phyloP scores from a whole-genome alignment of 2,888 invertebrate species.

The Nomada fabriciana region DNA sequence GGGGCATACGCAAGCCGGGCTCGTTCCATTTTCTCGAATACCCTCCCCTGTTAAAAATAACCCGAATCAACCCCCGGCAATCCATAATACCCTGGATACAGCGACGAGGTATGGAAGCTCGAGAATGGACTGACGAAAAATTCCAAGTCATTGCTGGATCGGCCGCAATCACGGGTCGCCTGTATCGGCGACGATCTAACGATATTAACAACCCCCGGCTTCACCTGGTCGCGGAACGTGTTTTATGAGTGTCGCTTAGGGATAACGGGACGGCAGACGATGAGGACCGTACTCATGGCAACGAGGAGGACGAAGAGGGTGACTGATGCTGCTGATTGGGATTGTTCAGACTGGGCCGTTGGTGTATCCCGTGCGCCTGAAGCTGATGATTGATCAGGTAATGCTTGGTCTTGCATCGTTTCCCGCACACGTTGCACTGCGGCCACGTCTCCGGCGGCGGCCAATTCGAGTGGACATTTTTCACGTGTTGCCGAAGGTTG shows the following conservation, averaged over 20 bases:
- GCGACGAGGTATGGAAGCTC: not conserved
- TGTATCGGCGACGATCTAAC: slow-evolving; percentile 32
- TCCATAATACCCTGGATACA: not conserved
- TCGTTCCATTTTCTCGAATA: not conserved
- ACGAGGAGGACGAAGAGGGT: slow-evolving; percentile 69
- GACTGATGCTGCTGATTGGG: slow-evolving; percentile 74
- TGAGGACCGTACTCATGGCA: slow-evolving; percentile 75
- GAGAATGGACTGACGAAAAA: not conserved
- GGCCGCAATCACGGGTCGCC: not conserved
- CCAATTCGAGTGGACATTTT: slow-evolving; percentile 90
- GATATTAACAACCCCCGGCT: slow-evolving; percentile 28
- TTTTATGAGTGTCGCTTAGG: slow-evolving; percentile 22
- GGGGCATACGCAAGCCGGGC: slow-evolving; percentile 16
- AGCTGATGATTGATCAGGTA: slow-evolving; percentile 91
- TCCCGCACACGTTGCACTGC: slow-evolving; percentile 90
- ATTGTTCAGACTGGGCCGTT: slow-evolving; percentile 86
- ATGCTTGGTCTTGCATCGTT: slow-evolving; percentile 91
- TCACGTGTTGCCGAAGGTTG: slow-evolving; percentile 91
- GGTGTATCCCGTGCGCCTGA: slow-evolving; percentile 90
- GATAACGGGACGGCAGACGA: slow-evolving; percentile 43
- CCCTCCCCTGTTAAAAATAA: slow-evolving; percentile 20
- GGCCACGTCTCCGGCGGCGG: slow-evolving; percentile 90
- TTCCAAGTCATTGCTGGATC: not conserved
- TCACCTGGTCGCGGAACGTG: slow-evolving; percentile 57
- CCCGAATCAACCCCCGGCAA: slow-evolving; percentile 1